Percentiles rank a stretch among this genome's conserved stretches.
These are phyloP conservation scores for Nesometra sesokonis DNA, from an alignment of 35 echinoderm and acorn worm species.

Conservation along the genomic window DNA sequence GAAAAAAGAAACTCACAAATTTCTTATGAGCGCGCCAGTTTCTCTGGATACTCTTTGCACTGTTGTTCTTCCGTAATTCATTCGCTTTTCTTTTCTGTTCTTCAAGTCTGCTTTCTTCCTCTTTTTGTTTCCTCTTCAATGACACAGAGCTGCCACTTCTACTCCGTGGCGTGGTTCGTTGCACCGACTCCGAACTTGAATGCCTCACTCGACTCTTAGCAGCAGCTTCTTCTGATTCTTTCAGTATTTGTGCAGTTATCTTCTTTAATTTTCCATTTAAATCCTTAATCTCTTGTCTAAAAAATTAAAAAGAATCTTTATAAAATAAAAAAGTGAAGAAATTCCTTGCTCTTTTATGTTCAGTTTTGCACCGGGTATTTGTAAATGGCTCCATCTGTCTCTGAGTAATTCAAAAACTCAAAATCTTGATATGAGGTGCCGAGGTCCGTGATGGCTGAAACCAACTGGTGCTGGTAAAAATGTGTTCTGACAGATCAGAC, in stretches of 20 bases:
- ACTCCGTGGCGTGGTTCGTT: conserved; percentile 14
- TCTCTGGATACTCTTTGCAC: conserved; percentile 80
- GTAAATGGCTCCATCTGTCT: too few relatives aligned
- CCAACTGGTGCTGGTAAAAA: too few relatives aligned
- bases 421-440: background rate
- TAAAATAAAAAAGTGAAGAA: too few relatives aligned
- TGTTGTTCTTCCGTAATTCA: conserved; percentile 62
- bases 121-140: conserved; percentile 15
- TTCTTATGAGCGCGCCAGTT: conserved; percentile 78
- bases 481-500: too few relatives aligned
- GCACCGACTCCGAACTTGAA: conserved; percentile 50
- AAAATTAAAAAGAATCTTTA: background rate
- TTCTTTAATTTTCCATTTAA: background rate
- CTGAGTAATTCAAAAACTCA: background rate
- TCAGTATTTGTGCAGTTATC: background rate
- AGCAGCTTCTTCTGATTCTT: background rate
- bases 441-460: too few relatives aligned
- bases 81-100: conserved; percentile 71
- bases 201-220: conserved; percentile 3
- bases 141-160: background rate
- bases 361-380: too few relatives aligned
- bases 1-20: conserved; percentile 31
- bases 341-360: too few relatives aligned
- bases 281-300: background rate
- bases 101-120: conserved; percentile 59